Base-by-base conservation (phyloP, 2,113 vertebrate species). In the Stegostoma tigrinum region DNA sequence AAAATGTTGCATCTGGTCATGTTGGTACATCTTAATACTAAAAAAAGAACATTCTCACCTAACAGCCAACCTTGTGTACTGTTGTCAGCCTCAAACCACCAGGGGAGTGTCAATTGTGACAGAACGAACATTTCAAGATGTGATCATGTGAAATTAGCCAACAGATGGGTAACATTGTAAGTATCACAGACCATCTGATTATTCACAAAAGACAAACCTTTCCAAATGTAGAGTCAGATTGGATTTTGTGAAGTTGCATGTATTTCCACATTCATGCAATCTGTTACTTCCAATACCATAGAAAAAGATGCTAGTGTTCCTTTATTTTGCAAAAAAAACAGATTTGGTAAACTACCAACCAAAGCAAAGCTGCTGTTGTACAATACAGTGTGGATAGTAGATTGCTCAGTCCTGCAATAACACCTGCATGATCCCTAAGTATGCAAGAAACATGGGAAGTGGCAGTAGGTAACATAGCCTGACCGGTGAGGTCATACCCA, bases 51-150 rank as follows among this genome's bases (percentile, higher is more conserved):
- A 83, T 91, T 61, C 87, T 61, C 52, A 91, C 52, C 87, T 61
- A 64, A 64, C 87, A 91, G 55, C 55, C 55, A 91, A 61, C 52
- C 55, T 91, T 91, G 87, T 91, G 17, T 91, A 91, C 64, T 91
- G 87, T 91, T 91, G 87, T 91, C 87, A 91, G 55, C 87, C 87
- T 91, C 87, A 91, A 91, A 91, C 52, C 87, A 91, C 87, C 87
- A 91, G 87, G 87, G 87, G 87, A 91, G 87, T 61, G 87, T 91
- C 87, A 91, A 91, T 91, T 91, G 87, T 91, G 87, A 91, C 87
- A 91, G 87, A 91, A 91, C 34, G 87, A 91, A 64, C 52, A 91
- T 91, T 27, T 91, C 55, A 27, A 64, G 27, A 91, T 91, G 87
- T 34, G 55, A 61, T 64, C 86, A 61, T 64, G 52, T 61, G 52